Evolutionary conservation across 1,140 invertebrate species (phyloP), one percentile per base, ranked within the genome.

Genomic region (Cyrtorhinus lividipennis): DNA sequence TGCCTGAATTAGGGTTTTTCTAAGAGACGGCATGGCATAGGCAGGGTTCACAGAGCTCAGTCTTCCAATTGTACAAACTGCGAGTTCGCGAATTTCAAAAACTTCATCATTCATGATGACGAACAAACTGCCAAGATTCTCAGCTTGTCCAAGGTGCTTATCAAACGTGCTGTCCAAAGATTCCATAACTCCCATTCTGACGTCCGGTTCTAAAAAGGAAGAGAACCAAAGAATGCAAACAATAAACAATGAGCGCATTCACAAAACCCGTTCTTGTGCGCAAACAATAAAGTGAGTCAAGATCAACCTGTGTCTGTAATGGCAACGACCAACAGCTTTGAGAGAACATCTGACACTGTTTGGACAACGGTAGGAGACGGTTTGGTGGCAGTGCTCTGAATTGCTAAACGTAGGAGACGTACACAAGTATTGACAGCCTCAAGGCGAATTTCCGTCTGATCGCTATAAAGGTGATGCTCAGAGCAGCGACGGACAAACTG

Each of bases 51-150:
- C 83, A 5, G 82, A 81, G 67, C 92, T 94, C 23, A 99, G 74
- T 65, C 95, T 75, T 0, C 94, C 95, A 57, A 98, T 88, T 13
- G 88, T 95, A 66, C 91, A 88, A 38, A 98, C 87, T 0, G 93
- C 90, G 60, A 95, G 74, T 75, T 99, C 95, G 53, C 96, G 78
- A 61, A 99, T 97, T 77, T 98, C 92, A 72, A 98, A 95, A 64
- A 94, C 87, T 75, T 99, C 95, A 73, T 99, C 97, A 75, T 98
- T 92, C 73, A 99, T 82, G 0, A 92, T 91, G 24, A 98, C 86
- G 69, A 98, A 97, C 5, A 99, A 75, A 0, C 89, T 87, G 66
- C 87, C 90, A 0, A 99, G 75, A 66, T 94, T 97, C 73, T 98
- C 93, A 1, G 95, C 88, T 76, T 99, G 95, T 0, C 95, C 94